Conservation (phyloP, 2,113 vertebrate genomes). For the Arizona elegans region DNA sequence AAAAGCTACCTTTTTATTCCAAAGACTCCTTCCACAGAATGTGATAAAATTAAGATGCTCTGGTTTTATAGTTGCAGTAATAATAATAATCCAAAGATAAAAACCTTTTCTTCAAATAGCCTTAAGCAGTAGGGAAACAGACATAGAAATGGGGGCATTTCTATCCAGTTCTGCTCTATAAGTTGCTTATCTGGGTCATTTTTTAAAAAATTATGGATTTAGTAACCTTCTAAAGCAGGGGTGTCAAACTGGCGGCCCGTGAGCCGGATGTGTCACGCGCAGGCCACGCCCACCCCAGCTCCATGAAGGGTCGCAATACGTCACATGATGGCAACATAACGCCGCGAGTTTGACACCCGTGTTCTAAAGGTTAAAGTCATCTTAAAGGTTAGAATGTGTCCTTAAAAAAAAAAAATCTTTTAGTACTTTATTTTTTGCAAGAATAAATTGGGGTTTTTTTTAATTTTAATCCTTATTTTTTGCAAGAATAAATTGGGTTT, state of each 20-base stretch:
- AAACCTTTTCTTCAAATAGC: background rate
- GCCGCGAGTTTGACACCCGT: too few species aligned
- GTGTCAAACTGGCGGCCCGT: too few species aligned
- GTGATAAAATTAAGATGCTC: background rate
- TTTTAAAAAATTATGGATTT: background rate
- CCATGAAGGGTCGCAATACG: too few species aligned
- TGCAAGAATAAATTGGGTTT: background rate
- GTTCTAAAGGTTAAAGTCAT: background rate
- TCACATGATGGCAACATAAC: too few species aligned
- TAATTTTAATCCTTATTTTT: background rate
- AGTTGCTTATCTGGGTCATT: background rate
- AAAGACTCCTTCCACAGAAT: background rate
- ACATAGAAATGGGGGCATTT: background rate
- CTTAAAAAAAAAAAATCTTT: background rate
- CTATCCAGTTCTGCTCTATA: background rate
- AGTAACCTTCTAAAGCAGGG: background rate
- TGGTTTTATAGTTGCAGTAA: background rate
- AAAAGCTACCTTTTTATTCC: background rate
- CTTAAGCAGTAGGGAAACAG: background rate
- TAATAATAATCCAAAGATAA: background rate
- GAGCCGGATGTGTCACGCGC: too few species aligned
- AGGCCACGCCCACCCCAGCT: too few species aligned
- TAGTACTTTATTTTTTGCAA: background rate
- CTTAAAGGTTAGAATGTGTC: background rate
- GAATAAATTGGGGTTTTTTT: background rate